Percentiles rank a stretch among this genome's conserved stretches.
These are phyloP conservation scores for Chionis minor DNA, from an alignment of 2,113 vertebrate species.

Conservation along the genomic window DNA sequence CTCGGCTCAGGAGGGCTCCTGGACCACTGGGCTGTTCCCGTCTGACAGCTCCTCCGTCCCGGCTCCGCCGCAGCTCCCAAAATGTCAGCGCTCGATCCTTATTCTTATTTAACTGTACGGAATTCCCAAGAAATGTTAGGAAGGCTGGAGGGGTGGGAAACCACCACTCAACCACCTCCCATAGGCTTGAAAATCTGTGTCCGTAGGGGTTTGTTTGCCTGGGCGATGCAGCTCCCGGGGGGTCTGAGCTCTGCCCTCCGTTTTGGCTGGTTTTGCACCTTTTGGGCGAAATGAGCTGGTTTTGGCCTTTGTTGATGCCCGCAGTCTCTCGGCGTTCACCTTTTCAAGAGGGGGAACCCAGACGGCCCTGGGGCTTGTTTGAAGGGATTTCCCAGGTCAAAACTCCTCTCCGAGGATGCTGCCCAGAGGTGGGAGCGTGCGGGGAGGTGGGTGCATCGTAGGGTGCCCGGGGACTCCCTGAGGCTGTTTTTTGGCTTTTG, in stretches of 20 bases:
- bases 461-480: background rate
- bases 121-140: accelerated
- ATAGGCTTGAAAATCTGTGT: accelerated
- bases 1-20: background rate
- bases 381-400: background rate
- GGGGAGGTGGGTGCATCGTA: accelerated
- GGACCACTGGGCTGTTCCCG: background rate
- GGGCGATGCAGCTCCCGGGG: no score
- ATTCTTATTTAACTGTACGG: accelerated
- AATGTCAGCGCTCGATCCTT: background rate
- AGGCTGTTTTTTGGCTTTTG: background rate
- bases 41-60: background rate
- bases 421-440: background rate
- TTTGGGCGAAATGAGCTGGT: background rate
- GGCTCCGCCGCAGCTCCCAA: background rate
- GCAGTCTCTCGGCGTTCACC: background rate
- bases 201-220: background rate
- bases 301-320: background rate
- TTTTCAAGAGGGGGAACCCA: background rate
- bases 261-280: background rate
- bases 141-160: background rate
- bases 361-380: background rate
- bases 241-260: accelerated
- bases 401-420: background rate
- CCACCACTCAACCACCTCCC: accelerated